These are phyloP conservation scores for Erebia epiphron DNA, from an alignment of 2,888 invertebrate genomes.

Conservation along the genomic window DNA sequence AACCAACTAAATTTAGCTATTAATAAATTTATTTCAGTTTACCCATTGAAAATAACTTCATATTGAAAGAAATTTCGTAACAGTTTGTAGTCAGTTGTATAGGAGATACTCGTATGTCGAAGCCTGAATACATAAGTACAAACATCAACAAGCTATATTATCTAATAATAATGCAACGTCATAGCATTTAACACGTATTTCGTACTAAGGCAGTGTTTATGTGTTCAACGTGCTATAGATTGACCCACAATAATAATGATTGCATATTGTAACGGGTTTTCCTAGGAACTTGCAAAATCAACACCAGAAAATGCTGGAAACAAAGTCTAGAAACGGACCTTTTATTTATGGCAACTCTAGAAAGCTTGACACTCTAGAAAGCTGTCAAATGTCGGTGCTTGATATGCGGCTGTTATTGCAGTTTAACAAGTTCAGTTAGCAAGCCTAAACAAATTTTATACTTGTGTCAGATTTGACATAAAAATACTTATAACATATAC, in stretches of 20 bases:
- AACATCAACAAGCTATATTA: constrained; percentile 55
- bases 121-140: constrained; percentile 38
- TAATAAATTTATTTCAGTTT: neutral
- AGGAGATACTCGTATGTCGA: neutral
- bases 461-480: no score
- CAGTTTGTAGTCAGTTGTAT: neutral
- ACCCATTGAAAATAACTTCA: neutral
- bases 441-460: no score
- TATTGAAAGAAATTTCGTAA: neutral
- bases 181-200: constrained; percentile 45
- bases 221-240: constrained; percentile 13
- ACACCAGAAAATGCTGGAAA: neutral
- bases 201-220: constrained; percentile 59
- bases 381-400: no score
- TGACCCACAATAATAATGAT: constrained; percentile 27
- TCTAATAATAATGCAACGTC: constrained; percentile 47
- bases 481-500: no score
- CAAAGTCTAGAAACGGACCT: no score
- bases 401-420: no score
- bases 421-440: no score
- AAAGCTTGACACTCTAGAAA: no score
- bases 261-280: neutral
- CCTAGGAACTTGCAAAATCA: neutral
- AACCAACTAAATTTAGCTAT: no score
- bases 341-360: no score